Evolutionary conservation across 2,888 invertebrate species (phyloP), one percentile per base, ranked within the genome.

Genomic region (Brenthis hecate): DNA sequence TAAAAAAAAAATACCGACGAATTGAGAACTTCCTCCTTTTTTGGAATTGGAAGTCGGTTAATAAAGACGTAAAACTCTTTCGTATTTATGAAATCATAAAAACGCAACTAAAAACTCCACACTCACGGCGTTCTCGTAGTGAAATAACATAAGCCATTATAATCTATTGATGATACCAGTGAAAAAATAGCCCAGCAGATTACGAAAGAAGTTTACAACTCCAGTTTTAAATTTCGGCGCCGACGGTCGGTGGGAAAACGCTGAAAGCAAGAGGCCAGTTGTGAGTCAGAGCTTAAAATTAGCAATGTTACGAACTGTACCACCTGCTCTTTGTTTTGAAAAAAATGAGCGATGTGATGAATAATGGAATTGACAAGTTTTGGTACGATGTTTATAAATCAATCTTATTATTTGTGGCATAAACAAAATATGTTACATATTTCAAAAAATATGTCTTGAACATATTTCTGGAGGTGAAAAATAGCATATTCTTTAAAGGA

Each of bases 201-300:
- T 71, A 66, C 71, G 71, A 71, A 71, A 69, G 56, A 47, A 57
- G 55, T 65, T 68, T 62, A 74, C 77, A 74, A 79, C 81, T 85
- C 86, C 82, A 82, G 80, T 80, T 85, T 86, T 85, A 87, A 86
- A 83, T 81, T 83, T 81, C 78, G 82, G 86, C 86, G 87, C 83
- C 80, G 85, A 83, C 76, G 78, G 76, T 78, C 79, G 81, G 79
- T 48, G 28, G 58, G 79, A 78, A 81, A 80, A 74, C 76, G 72
- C 75, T 79, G 74, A 68, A 80, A 80, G 81, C 79, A 77, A 81
- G 77, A 78, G 77, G 84, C 79, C 80, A 81, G 84, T 61, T 61
- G 60, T 76, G 76, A 75, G 72, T 76, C 76, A 74, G 56, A 43
- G 62, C 56, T 56, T 66, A 70, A 67, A 74, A 72, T 71, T 75